These are phyloP conservation scores for Dicaeum eximium DNA, from an alignment of 2,113 vertebrate species.

Conservation along the genomic window DNA sequence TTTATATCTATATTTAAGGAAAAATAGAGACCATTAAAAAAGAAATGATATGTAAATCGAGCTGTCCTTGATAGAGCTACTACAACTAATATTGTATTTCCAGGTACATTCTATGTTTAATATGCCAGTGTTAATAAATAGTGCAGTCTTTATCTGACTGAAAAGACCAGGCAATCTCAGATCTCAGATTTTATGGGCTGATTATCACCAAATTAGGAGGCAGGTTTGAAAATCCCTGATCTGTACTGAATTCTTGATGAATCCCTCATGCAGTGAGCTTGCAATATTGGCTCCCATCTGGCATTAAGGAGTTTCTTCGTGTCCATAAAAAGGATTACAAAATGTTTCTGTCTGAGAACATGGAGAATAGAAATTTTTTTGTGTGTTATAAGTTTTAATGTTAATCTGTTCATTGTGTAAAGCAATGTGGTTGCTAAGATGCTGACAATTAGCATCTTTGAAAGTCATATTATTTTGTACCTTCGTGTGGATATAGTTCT, in stretches of 20 bases:
- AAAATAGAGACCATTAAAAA: not conserved
- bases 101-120: not conserved
- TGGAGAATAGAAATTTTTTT: not conserved
- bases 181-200: not conserved
- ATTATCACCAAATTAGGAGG: not conserved
- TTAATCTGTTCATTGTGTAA: not conserved
- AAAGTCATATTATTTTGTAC: fast-evolving
- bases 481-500: not conserved
- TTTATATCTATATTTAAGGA: not conserved
- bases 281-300: not conserved
- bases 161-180: not conserved
- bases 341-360: not conserved
- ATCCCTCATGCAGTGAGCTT: not conserved
- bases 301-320: not conserved
- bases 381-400: not conserved
- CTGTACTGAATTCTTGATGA: not conserved
- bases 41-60: not conserved
- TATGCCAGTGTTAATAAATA: not conserved
- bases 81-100: not conserved
- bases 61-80: not conserved
- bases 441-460: not conserved
- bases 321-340: not conserved
- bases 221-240: not conserved
- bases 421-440: not conserved
- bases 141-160: not conserved